Base-by-base conservation (phyloP, 1,140 invertebrate species). In the Drosophila kikkawai region DNA sequence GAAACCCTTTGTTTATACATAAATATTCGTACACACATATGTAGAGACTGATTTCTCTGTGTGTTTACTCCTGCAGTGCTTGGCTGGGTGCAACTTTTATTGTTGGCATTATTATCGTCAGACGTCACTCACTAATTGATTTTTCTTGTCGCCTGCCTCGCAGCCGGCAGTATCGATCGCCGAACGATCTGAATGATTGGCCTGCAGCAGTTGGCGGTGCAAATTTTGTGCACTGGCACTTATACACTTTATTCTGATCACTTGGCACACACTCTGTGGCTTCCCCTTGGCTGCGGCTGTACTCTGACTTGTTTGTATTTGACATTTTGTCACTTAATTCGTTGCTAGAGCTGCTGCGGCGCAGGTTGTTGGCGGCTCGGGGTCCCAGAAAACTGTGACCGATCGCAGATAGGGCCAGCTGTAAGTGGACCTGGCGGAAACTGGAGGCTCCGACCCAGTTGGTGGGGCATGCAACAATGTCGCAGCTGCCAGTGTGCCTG, bases 91-190 rank as follows among this genome's bases (percentile, higher is more conserved):
- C 81, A 79, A 85, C 80, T 91, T 91, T 86, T 91, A 91, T 91
- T 86, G 85, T 90, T 90, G 80, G 82, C 82, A 87, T 81, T 90
- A 92, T 92, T 92, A 91, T 92, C 91, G 91, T 91, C 91, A 92
- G 59, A 92, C 82, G 91, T 92, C 91, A 85, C 79, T 92, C 91
- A 81, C 91, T 92, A 92, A 92, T 92, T 92, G 91, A 92, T 92
- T 92, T 92, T 92, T 91, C 91, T 88, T 92, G 91, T 92, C 91
- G 91, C 83, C 83, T 91, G 91, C 83, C 82, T 81, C 76, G 81
- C 64, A 60, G 76, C 58, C 37, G 12, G 65, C 74, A 65, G 45
- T 45, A 44, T 59, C 64, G 78, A 79, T 82, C 80, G 75, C 45
- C 41, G 63, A 37, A 55, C 55, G 80, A 82, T 85, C 85, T 85